Evolutionary conservation across 2,113 vertebrate species (phyloP).

Genomic region (Mustela nigripes): DNA sequence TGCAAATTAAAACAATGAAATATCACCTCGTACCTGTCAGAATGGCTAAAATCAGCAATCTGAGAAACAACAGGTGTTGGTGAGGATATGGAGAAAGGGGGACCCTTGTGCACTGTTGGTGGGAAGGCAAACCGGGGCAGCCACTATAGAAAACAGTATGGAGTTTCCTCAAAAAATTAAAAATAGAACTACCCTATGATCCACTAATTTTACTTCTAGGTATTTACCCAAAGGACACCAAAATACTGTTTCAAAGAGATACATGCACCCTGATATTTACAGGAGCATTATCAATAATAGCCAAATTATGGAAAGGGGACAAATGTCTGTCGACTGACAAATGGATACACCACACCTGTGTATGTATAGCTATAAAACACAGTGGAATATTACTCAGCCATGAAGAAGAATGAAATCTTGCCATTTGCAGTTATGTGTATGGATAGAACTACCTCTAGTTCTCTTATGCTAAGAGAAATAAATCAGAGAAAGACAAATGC

Average conservation of each 20-base stretch:
- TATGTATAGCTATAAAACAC: background rate
- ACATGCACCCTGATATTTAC: background rate
- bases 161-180: background rate
- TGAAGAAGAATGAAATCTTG: background rate
- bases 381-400: background rate
- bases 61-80: background rate
- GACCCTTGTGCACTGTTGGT: background rate
- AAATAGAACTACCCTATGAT: background rate
- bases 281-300: background rate
- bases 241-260: background rate
- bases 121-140: background rate
- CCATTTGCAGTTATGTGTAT: background rate
- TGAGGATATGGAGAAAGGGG: background rate
- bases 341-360: background rate
- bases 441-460: background rate
- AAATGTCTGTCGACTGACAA: background rate
- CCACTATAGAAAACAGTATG: background rate
- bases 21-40: background rate
- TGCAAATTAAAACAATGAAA: background rate
- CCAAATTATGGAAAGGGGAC: background rate
- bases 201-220: background rate
- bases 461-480: background rate
- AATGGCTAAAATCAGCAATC: background rate
- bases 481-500: background rate
- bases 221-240: background rate